Evolutionary conservation across 2,113 vertebrate genomes (phyloP).

Genomic region (Salminus brasiliensis): DNA sequence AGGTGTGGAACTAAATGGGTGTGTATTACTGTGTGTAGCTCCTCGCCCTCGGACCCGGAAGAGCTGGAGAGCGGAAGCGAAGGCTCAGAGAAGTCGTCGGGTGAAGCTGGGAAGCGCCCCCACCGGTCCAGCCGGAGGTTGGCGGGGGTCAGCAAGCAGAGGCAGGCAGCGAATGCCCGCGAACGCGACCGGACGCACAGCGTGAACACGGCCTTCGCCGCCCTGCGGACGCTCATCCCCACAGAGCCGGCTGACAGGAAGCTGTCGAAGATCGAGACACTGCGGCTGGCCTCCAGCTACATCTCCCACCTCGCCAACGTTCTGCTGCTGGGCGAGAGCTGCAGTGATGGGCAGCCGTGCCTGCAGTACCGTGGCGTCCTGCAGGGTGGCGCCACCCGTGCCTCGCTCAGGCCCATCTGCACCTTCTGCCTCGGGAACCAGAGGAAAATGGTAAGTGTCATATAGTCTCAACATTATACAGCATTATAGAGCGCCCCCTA

Average conservation of each 20-base stretch:
- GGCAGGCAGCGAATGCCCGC: conserved; percentile 88
- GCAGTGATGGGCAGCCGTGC: conserved; percentile 77
- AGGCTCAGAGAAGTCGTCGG: conserved; percentile 72
- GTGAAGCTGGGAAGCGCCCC: conserved; percentile 43
- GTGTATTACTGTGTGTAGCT: too few species aligned
- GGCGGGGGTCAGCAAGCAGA: conserved; percentile 73
- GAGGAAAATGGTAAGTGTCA: conserved; percentile 85
- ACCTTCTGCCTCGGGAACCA: conserved; percentile 91
- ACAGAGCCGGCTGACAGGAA: conserved; percentile 85
- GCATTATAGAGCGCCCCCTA: conserved; percentile 66
- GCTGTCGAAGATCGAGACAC: conserved; percentile 90
- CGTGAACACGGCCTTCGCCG: conserved; percentile 86
- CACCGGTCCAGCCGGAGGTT: conserved; percentile 50
- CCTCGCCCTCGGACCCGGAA: conserved; percentile 71
- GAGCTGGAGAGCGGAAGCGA: conserved; percentile 75
- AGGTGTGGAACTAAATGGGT: too few species aligned
- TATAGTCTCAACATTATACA: too few species aligned
- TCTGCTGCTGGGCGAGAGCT: conserved; percentile 77
- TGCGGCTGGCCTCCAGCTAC: conserved; percentile 88
- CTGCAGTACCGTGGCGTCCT: conserved; percentile 73
- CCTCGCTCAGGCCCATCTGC: conserved; percentile 82
- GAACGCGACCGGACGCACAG: conserved; percentile 88
- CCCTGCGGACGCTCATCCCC: conserved; percentile 87
- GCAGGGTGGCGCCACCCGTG: conserved; percentile 60
- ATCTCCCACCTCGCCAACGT: conserved; percentile 89